Percentiles rank a stretch among this genome's conserved stretches.
Evolutionary conservation across 2,888 invertebrate species (phyloP).

Genomic region (Apotomis capreana): DNA sequence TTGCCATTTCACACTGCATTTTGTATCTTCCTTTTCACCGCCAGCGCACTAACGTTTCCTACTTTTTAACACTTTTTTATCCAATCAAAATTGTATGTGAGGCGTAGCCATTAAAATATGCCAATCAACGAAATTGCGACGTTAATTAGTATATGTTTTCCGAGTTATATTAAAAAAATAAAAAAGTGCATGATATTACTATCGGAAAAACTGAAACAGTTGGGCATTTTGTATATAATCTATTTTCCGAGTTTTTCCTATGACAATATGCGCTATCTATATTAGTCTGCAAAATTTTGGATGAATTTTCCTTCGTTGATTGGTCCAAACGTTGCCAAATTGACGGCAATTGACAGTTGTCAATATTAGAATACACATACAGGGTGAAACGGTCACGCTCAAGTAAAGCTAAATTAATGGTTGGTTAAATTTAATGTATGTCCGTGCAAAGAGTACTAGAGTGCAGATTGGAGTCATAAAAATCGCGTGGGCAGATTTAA

Average conservation of each 20-base stretch:
- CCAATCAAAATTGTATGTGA: conserved; percentile 3
- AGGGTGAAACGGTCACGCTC: conserved; percentile 41
- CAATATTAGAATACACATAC: conserved; percentile 27
- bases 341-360: conserved; percentile 23
- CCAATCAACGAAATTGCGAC: conserved; percentile 19
- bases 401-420: conserved; percentile 28
- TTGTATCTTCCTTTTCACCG: not conserved
- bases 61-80: not conserved
- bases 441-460: not conserved
- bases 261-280: not conserved
- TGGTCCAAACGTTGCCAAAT: conserved; percentile 28
- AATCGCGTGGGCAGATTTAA: not conserved
- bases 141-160: not conserved
- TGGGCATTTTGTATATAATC: no score
- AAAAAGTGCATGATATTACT: no score
- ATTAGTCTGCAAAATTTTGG: not conserved
- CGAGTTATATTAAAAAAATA: no score
- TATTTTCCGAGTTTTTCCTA: no score
- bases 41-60: not conserved
- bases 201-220: no score
- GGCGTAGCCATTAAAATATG: conserved; percentile 3
- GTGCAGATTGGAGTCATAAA: not conserved
- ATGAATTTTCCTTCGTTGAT: conserved; percentile 8
- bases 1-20: not conserved
- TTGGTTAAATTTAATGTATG: conserved; percentile 9